Percentiles rank a stretch among this genome's conserved stretches.
Evolutionary conservation across 2,888 invertebrate genomes (phyloP).

Genomic region (Agrochola lota): DNA sequence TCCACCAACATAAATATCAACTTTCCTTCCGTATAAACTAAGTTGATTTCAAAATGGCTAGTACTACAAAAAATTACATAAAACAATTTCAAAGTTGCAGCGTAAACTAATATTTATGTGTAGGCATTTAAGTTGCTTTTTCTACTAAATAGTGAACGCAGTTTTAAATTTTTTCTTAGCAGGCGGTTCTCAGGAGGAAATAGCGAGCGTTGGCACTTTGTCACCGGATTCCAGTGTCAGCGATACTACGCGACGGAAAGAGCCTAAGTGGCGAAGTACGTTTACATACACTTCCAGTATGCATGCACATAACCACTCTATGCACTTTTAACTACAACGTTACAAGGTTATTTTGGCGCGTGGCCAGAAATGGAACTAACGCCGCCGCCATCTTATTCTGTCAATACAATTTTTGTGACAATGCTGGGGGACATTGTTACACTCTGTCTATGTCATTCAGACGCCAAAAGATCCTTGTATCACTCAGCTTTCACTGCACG

Average conservation of each 20-base stretch:
- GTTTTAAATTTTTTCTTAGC: conserved; percentile 40
- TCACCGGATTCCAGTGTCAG: conserved; percentile 88
- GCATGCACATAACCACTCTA: conserved; percentile 20
- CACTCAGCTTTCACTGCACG: background rate
- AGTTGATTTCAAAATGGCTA: background rate
- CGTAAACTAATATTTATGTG: background rate
- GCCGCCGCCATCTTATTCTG: background rate
- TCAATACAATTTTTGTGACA: background rate
- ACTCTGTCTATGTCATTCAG: background rate
- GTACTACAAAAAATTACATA: background rate
- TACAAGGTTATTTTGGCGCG: conserved; percentile 1
- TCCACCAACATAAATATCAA: background rate
- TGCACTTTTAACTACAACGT: background rate
- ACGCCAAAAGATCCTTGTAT: background rate
- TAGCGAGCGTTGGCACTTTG: conserved; percentile 85
- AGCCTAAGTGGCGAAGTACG: conserved; percentile 89
- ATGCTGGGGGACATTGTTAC: too few relatives aligned
- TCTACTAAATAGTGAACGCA: background rate
- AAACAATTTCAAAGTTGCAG: background rate
- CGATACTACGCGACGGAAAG: conserved; percentile 87
- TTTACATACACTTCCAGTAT: conserved; percentile 41
- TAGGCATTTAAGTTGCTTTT: background rate
- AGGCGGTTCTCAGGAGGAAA: conserved; percentile 88
- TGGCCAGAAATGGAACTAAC: background rate
- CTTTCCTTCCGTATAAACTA: background rate